Conservation (phyloP, 2,797 vertebrate genomes). For the Acropternis orthonyx region DNA sequence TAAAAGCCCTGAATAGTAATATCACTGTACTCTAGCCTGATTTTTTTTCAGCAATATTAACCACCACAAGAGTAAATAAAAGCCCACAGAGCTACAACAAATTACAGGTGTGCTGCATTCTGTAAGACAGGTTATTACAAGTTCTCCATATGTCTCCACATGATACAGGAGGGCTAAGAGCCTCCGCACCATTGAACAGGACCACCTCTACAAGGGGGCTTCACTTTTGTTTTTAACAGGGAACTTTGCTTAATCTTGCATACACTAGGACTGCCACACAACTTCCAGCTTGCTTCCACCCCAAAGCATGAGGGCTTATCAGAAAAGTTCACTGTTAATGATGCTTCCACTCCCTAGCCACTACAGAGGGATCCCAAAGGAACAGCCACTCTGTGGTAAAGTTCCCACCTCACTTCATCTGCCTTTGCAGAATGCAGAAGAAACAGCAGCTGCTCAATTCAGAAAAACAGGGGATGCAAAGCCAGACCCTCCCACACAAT, state of each 20-base stretch:
- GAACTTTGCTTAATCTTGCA: not conserved
- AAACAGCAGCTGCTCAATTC: not conserved
- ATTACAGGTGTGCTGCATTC: not conserved
- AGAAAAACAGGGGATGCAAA: not conserved
- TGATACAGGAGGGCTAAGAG: rapidly evolving
- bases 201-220: not conserved
- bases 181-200: not conserved
- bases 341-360: rapidly evolving
- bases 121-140: not conserved
- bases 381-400: not conserved
- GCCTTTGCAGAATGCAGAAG: not conserved
- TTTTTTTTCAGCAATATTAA: not conserved
- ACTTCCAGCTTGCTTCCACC: not conserved
- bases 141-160: rapidly evolving
- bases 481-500: rapidly evolving
- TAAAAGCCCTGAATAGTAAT: not conserved
- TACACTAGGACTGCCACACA: not conserved
- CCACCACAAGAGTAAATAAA: not conserved
- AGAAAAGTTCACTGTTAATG: not conserved
- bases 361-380: not conserved
- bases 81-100: not conserved
- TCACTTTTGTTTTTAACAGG: not conserved
- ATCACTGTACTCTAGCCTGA: not conserved
- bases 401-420: not conserved
- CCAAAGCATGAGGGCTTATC: not conserved